Base-by-base conservation (phyloP, 2,888 invertebrate genomes). In the Creontiades dilutus region DNA sequence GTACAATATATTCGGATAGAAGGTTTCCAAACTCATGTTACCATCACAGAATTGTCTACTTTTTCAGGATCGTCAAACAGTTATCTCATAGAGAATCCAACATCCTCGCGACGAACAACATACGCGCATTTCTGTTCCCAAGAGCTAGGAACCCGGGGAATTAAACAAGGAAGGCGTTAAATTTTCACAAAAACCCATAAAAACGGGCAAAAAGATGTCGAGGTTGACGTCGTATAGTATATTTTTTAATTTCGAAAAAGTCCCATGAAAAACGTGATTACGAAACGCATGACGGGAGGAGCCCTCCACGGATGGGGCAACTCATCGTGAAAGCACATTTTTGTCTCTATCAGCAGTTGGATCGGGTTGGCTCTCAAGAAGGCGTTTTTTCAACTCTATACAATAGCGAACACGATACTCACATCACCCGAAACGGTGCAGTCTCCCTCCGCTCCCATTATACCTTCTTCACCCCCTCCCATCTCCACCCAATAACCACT, bases 401-500 rank as follows among this genome's bases (percentile, higher is more conserved):
- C 68, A 68, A 68, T 68, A 9, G 82, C 82, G 82, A 82, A 82
- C 80, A 81, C 82, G 82, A 48, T 52, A 52, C 52, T 82, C 82
- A 82, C 82, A 46, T 14, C 46, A 46, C 47, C 46, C 78, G n/a
- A 82, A 48, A 82, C 82, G 68, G 68, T 68, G 68, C 85, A 55
- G 11, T 23, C 57, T 37, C 27, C n/a, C 85, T 37, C 55, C 23
- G 37, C 37, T 23, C 52, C 75, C 37, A 23, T 61, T 86, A 37
- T 76, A 28, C n/a, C 75, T n/a, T 68, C 78, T 78, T 47, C 88
- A 80, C 55, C 88, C 78, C 37, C 68, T 76, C 28, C n/a, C 75
- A 37, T 68, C 78, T 78, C 68, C 88, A 80, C 80, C 88, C 78
- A 86, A 86, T 86, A 78, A 37, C 88, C 78, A 78, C 78, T 46